Percentiles rank a stretch among this genome's conserved stretches.
Conservation (phyloP, 2,113 vertebrate genomes). For the Megaceryle maxima region DNA sequence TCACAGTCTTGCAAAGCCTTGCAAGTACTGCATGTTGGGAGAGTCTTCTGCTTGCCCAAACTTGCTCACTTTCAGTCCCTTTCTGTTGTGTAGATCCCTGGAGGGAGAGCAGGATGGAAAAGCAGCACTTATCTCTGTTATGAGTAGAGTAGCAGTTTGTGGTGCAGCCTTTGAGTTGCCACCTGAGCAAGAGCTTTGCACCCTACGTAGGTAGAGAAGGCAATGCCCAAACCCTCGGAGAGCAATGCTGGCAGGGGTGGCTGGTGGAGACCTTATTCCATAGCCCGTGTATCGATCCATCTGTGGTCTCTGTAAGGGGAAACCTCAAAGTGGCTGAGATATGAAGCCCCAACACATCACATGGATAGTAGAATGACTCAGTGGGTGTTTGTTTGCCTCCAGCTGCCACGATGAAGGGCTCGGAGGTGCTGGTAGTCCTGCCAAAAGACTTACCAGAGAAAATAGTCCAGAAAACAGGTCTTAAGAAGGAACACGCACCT, state of each 20-base stretch:
- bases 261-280: no score
- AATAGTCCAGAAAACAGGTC: not conserved
- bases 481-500: not conserved
- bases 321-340: not conserved
- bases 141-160: not conserved
- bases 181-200: accelerated
- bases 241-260: no score
- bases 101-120: not conserved
- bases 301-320: not conserved
- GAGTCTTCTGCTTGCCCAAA: not conserved
- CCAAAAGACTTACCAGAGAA: conserved; percentile 24
- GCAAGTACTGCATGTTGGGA: accelerated
- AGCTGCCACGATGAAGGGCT: not conserved
- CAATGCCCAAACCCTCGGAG: accelerated
- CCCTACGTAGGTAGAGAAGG: no score
- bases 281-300: accelerated
- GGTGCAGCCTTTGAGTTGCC: not conserved
- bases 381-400: not conserved
- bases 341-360: not conserved
- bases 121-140: not conserved
- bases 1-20: not conserved
- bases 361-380: not conserved
- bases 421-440: conserved; percentile 10
- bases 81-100: accelerated
- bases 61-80: accelerated